These are phyloP conservation scores for Muntiacus muntjak DNA, from an alignment of 2,113 vertebrate species.

Conservation along the genomic window DNA sequence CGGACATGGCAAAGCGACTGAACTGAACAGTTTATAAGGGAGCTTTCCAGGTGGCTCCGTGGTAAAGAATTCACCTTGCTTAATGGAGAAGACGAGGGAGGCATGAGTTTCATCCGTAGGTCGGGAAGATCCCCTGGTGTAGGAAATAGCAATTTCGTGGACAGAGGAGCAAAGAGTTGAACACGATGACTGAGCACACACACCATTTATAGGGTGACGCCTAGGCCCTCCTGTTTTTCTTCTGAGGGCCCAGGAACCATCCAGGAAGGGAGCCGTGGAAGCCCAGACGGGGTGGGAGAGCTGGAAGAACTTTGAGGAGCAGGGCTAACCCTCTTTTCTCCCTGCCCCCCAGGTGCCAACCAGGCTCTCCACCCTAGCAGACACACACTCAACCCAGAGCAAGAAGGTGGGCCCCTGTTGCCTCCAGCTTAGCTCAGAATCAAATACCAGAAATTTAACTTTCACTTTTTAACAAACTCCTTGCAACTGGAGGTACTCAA, in stretches of 20 bases:
- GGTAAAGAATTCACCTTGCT: no score
- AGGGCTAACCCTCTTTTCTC: neutral
- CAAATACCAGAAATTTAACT: neutral
- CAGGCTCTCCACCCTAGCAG: neutral
- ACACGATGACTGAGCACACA: neutral
- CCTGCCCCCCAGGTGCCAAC: neutral
- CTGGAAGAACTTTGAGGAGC: neutral
- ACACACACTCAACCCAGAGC: neutral
- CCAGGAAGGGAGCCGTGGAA: neutral
- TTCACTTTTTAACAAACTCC: neutral
- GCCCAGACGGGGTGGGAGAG: neutral
- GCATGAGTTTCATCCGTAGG: no score
- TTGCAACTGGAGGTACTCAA: neutral
- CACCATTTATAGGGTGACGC: neutral
- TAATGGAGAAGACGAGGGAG: no score
- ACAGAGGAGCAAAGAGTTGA: neutral
- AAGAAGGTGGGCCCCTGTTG: neutral
- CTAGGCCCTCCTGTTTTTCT: neutral
- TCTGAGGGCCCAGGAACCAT: neutral
- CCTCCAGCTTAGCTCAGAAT: neutral
- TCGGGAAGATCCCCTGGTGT: neutral
- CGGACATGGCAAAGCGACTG: no score
- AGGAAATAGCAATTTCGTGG: neutral
- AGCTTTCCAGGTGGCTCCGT: no score
- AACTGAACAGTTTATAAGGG: no score